Conservation (phyloP, 2,113 vertebrate genomes). For the Blennius ocellaris region DNA sequence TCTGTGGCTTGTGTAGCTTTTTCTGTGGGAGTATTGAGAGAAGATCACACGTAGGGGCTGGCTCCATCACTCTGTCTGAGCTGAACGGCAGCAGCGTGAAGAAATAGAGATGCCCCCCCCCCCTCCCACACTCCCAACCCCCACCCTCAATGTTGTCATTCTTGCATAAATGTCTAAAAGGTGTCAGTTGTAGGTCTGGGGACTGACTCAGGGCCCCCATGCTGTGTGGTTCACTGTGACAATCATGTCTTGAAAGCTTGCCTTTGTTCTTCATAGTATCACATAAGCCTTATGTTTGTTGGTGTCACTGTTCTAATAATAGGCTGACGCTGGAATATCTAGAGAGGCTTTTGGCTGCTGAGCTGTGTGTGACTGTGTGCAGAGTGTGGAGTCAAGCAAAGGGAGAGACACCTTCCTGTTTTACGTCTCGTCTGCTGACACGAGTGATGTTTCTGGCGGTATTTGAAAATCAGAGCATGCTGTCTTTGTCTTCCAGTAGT, state of each 20-base stretch:
- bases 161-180: constrained; percentile 50
- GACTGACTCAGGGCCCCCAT: constrained; percentile 36
- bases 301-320: constrained; percentile 69
- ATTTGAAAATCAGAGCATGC: constrained; percentile 36
- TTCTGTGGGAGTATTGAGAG: constrained; percentile 55
- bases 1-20: constrained; percentile 49
- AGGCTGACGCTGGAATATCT: constrained; percentile 57
- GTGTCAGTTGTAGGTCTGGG: constrained; percentile 45
- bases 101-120: constrained; percentile 52
- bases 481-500: constrained; percentile 50
- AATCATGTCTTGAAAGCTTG: constrained; percentile 45
- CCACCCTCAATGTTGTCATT: constrained; percentile 43
- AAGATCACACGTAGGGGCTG: constrained; percentile 48
- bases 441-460: constrained; percentile 12
- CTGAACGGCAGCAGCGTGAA: constrained; percentile 65
- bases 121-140: background rate
- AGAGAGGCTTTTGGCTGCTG: constrained; percentile 36
- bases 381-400: constrained; percentile 39
- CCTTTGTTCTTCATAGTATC: constrained; percentile 64
- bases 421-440: constrained; percentile 20
- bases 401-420: constrained; percentile 30
- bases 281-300: constrained; percentile 55
- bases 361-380: constrained; percentile 39
- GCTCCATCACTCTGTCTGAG: constrained; percentile 58
- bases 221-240: constrained; percentile 39